These are phyloP conservation scores for Macrosiphum euphorbiae DNA, from an alignment of 2,888 invertebrate genomes.

Conservation along the genomic window DNA sequence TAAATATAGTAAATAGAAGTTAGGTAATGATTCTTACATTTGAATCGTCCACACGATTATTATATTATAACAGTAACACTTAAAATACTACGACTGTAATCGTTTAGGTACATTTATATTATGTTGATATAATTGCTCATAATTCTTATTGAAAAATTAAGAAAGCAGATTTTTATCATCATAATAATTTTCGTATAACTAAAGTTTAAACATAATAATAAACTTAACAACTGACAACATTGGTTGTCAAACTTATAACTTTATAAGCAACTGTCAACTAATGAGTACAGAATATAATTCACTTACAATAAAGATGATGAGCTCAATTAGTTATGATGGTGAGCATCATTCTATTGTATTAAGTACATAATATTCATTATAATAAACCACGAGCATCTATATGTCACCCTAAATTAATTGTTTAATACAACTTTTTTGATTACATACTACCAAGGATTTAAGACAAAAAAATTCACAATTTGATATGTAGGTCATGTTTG, in stretches of 20 bases:
- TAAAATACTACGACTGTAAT: neutral
- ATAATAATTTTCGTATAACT: slow-evolving; percentile 17
- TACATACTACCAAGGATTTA: slow-evolving; percentile 31
- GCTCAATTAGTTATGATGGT: slow-evolving; percentile 20
- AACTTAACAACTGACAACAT: slow-evolving; percentile 54
- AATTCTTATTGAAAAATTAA: neutral
- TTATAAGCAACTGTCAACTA: slow-evolving; percentile 21
- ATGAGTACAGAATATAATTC: slow-evolving; percentile 31
- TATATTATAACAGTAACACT: slow-evolving; percentile 8
- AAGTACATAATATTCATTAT: slow-evolving; percentile 10
- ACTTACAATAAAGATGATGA: slow-evolving; percentile 19
- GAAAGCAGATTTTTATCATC: slow-evolving; percentile 21
- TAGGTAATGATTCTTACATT: neutral
- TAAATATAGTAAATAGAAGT: slow-evolving; percentile 3
- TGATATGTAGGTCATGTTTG: slow-evolving; percentile 58
- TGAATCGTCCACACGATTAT: neutral
- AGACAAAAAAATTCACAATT: slow-evolving; percentile 49
- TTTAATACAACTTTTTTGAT: slow-evolving; percentile 11
- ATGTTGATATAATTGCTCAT: slow-evolving; percentile 34
- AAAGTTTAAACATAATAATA: slow-evolving; percentile 40
- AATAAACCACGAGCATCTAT: slow-evolving; percentile 30
- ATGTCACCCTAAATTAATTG: neutral
- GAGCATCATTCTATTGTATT: neutral
- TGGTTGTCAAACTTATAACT: slow-evolving; percentile 34
- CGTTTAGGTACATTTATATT: slow-evolving; percentile 11